Evolutionary conservation across 2,797 vertebrate genomes (phyloP), one percentile per base, ranked within the genome.

Genomic region (Brachyrhaphis roseni): DNA sequence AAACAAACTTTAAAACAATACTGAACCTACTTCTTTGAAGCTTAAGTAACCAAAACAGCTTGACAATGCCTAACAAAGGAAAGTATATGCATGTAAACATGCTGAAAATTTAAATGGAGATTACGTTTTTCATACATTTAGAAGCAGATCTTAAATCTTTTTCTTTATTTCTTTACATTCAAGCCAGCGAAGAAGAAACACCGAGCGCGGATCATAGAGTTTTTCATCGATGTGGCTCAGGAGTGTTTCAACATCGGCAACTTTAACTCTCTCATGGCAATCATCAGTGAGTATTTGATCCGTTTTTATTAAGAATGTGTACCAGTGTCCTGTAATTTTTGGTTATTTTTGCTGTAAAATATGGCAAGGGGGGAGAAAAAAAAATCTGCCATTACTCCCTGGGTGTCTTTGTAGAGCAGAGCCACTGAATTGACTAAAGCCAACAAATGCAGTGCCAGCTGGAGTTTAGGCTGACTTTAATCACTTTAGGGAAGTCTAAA

Each of bases 161-260:
- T 23, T 51, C 8, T 51, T 12, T n/a, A 10, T 55, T n/a, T 55
- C 10, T 55, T 55, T n/a, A n/a, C 12, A 55, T 55, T 11, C 3
- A 55, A 55, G 98, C 98, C 97, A 0, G 95, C 96, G 74, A 99
- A 98, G 94, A 99, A 98, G 96, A 98, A 98, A 73, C 97, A 97
- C 87, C 82, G 98, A 89, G 98, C 97, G 0, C 97, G 97, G 79
- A 97, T 97, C 89, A 96, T 98, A 0, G 98, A 98, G 93, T 98
- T 99, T 94, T 98, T 98, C 96, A 97, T 98, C 3, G 97, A 98
- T 0, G 97, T 98, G 85, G 98, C 98, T 82, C 96, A 97, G 10
- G 97, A 98, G 91, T 98, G 98, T 87, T 98, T 98, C 95, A 98
- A 98, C 94, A 98, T 98, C 0, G 97, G 98, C 90, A 99, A 98